phyloP scores from a whole-genome alignment of 2,113 vertebrate genomes.

The Pachycephala philippinensis region DNA sequence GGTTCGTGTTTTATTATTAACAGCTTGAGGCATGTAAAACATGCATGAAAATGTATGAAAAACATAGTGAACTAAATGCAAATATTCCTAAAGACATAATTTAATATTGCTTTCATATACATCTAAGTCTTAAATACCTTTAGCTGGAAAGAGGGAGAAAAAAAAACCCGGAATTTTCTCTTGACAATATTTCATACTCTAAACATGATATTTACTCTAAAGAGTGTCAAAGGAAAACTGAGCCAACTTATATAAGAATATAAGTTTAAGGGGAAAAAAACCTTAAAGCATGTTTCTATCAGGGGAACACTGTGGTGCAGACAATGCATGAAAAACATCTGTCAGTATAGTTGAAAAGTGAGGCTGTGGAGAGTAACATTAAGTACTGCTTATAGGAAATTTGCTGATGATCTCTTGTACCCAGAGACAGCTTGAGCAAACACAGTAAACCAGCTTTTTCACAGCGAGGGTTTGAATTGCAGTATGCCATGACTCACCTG shows the following conservation, averaged over 20 bases:
- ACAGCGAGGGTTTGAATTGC: not conserved
- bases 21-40: not conserved
- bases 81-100: not conserved
- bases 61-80: not conserved
- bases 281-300: not conserved
- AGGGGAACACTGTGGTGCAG: fast-evolving
- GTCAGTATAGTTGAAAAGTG: not conserved
- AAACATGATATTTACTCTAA: not conserved
- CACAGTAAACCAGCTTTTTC: not conserved
- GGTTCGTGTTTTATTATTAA: not conserved
- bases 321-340: not conserved
- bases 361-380: not conserved
- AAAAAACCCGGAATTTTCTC: not conserved
- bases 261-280: not conserved
- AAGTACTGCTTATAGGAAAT: not conserved
- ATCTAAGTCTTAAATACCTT: not conserved
- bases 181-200: not conserved
- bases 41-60: not conserved
- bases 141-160: not conserved
- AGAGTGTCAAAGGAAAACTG: not conserved
- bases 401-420: not conserved
- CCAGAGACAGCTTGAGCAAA: not conserved
- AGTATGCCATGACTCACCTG: not conserved
- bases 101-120: not conserved
- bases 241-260: not conserved